Evolutionary conservation across 53 echinoderm and acorn worm species (phyloP), one percentile per base, ranked within the genome.

Genomic region (Apostichopus leukothele): DNA sequence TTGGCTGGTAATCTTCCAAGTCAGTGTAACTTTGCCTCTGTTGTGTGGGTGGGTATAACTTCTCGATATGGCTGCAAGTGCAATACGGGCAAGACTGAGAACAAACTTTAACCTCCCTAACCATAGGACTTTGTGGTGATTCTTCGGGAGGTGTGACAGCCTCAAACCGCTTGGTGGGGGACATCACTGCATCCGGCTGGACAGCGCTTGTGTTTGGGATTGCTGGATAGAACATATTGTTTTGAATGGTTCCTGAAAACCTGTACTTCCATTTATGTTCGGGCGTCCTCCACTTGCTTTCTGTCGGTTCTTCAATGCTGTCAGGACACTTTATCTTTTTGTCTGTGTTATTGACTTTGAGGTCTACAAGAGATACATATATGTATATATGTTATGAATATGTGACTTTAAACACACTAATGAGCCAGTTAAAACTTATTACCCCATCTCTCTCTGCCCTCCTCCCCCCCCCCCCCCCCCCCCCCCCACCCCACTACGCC

Each of bases 171-270:
- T 71, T 18, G 71, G 6, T 18, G 71, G 20, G 18, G 23, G 81
- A 54, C 51, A 11, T 51, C 7, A 76, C 39, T 11, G 54, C 18
- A 20, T 53, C 10, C 5, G 81, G 81, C 22, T 81, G 54, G 3
- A 18, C n/a, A 81, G 14, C 9, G 22, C 22, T 59, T 13, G 8
- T 7, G 21, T 18, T 54, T 55, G 21, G 54, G 20, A 22, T 8
- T n/a, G 81, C 81, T 14, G 81, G 81, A 54, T 52, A 81, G 81
- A 52, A 81, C 81, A 54, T 81, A 18, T 81, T 81, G 23, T 81
- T 81, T 53, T 54, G 81, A 54, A 81, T 81, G 10, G 54, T 81
- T 81, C 81, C 81, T 57, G 81, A 81, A 18, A 52, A 81, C n/a
- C 81, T 81, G 59, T 54, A 81, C 60, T 20, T 81, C 57, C 22